Base-by-base conservation (phyloP, 1,140 invertebrate genomes). In the Lucilia cuprina region DNA sequence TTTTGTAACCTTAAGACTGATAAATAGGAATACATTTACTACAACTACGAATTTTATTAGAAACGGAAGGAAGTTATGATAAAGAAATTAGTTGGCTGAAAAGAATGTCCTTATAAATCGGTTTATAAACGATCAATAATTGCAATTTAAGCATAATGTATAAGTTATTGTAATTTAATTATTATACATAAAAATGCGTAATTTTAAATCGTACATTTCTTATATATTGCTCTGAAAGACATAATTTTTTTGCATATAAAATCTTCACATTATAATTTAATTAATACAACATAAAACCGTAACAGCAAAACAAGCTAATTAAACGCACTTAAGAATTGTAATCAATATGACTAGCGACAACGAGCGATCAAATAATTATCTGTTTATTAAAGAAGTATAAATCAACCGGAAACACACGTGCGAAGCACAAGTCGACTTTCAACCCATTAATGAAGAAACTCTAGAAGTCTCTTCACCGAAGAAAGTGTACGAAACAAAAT, bases 271-370 rank as follows among this genome's bases (percentile, higher is more conserved):
- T n/a, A n/a, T n/a, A 41, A 41, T 5, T 5, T 41, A 41, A 41
- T 41, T 5, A 41, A 3, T 5, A 41, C 35, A 8, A 41, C 35
- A n/a, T n/a, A n/a, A n/a, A 55, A 55, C 13, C 5, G 50, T 41
- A 80, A 49, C 41, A 80, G n/a, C n/a, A n/a, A 41, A 77, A 80
- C 77, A 80, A 80, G 2, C n/a, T 80, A 21, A 80, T 80, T 80
- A 80, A 25, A 49, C 21, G 41, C 77, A 80, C 77, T 80, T 80
- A 80, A 80, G 77, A 80, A 49, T 41, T 80, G 74, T 80, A 80
- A 80, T 80, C 77, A 78, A 80, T 80, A 80, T 80, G 41, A 60
- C 13, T 60, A 34, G 77, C 12, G 41, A 50, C 77, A n/a, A n/a
- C n/a, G n/a, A 80, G 41, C 21, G n/a, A 80, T 80, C 77, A 78